These are phyloP conservation scores for Pachliopta kotzebuea DNA, from an alignment of 2,888 invertebrate genomes.

Conservation along the genomic window DNA sequence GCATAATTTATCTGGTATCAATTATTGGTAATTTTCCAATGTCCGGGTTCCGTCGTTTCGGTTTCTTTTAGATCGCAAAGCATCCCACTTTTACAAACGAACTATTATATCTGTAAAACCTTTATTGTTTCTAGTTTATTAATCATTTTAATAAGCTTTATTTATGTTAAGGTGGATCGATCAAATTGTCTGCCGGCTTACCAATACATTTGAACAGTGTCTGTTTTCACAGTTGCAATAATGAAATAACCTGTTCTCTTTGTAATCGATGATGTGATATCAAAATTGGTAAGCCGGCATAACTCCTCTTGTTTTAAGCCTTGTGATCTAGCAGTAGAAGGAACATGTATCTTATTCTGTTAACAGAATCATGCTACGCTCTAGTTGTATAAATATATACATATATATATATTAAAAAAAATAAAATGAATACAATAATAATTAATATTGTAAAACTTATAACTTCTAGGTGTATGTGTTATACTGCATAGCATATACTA, in stretches of 20 bases:
- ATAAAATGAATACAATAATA: slow-evolving; percentile 38
- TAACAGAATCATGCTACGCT: slow-evolving; percentile 35
- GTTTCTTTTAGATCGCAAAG: slow-evolving; percentile 4
- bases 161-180: slow-evolving; percentile 41
- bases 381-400: slow-evolving; percentile 42
- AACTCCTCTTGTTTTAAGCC: slow-evolving; percentile 32
- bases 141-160: slow-evolving; percentile 41
- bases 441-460: slow-evolving; percentile 47
- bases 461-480: slow-evolving; percentile 42
- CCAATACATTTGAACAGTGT: slow-evolving; percentile 24
- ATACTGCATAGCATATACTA: slow-evolving; percentile 35
- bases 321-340: slow-evolving; percentile 45
- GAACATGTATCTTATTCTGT: slow-evolving; percentile 36
- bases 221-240: too few species aligned
- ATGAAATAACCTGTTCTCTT: too few species aligned
- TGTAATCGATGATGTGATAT: not conserved
- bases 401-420: slow-evolving; percentile 20
- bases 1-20: too few species aligned
- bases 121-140: slow-evolving; percentile 34
- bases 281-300: slow-evolving; percentile 3
- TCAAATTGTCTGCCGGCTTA: slow-evolving; percentile 43
- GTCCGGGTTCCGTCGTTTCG: slow-evolving; percentile 12
- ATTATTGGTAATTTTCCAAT: too few species aligned
- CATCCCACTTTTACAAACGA: not conserved
- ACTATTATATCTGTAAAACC: slow-evolving; percentile 22